Base-by-base conservation (phyloP, 2,113 vertebrate genomes). In the Rhinolophus sinicus region DNA sequence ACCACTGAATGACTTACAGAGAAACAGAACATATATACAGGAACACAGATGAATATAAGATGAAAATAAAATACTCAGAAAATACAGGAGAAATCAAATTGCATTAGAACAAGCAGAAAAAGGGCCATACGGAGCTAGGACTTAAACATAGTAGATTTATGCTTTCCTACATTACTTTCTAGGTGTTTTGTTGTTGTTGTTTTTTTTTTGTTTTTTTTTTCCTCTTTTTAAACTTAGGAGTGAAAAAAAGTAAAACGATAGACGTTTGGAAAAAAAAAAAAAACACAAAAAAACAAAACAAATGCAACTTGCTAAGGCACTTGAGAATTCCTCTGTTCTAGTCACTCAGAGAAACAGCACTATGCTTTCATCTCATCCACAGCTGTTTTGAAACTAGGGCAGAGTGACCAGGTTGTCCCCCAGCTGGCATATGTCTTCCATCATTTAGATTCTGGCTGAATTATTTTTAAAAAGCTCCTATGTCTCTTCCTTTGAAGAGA, bases 401-500 rank as follows among this genome's bases (percentile, higher is more conserved):
- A 95, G 22, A 58, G 30, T 75, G 62, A 75, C 54, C 50, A 73
- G 52, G 16, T 18, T 93, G 52, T 86, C 8, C 8, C 35, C 56
- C 12, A 64, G 22, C 16, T 58, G 88, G 50, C 60, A 81, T 50
- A 69, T 28, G 33, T 40, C 60, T 91, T 24, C 8, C 16, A 52
- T 73, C 56, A 93, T 77, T 93, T 58, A 84, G 28, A 86, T 64
- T 96, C 22, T 26, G n/a, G 33, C 4, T n/a, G 30, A 90, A 52
- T 96, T 85, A 76, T 86, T 96, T 96, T 96, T 95, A 26, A 54
- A 73, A 92, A 84, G 11, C 38, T 91, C 30, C 33, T 44, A 1
- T 73, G 90, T 80, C 35, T 85, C 64, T 95, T 94, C 11, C 76
- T 78, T 94, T 93, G 84, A 90, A 94, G 33, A 76, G 82, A 58